Percentiles rank a stretch among this genome's conserved stretches.
Evolutionary conservation across 1,140 invertebrate species (phyloP).

Genomic region (honey bee (Apis mellifera)): DNA sequence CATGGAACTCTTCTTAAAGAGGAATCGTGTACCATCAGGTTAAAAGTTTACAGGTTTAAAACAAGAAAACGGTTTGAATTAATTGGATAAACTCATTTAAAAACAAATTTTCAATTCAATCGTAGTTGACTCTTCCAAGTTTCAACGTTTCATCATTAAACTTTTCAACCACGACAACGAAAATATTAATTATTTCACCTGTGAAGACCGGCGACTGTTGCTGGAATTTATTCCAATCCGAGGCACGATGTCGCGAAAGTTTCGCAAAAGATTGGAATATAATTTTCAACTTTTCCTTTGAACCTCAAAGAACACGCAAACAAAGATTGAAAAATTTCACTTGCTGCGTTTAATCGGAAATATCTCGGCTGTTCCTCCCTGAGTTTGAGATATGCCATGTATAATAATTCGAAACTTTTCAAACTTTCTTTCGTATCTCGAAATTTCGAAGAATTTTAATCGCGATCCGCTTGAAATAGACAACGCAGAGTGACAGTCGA

Average conservation of each 20-base stretch:
- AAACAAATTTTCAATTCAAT: background rate
- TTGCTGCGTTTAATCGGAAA: background rate
- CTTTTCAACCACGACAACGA: background rate
- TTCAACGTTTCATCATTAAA: background rate
- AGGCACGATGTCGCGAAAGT: background rate
- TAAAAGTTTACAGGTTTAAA: background rate
- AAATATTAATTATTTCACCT: background rate
- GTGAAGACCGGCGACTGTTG: background rate
- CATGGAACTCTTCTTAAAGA: background rate
- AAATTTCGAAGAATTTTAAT: constrained; percentile 32
- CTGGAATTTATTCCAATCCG: background rate
- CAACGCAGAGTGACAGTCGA: background rate
- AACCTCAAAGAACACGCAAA: background rate
- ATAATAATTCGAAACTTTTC: too few relatives aligned
- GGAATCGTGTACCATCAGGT: too few relatives aligned
- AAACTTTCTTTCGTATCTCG: background rate
- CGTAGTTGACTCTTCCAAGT: background rate
- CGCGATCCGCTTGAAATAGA: background rate
- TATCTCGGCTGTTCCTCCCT: background rate
- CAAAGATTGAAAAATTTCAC: background rate
- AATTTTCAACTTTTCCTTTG: background rate
- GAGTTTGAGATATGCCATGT: background rate
- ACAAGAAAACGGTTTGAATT: background rate
- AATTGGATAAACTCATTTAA: background rate
- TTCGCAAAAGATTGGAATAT: background rate